These are phyloP conservation scores for Montipora capricornis DNA, from an alignment of 64 coral and sea anemone species.

Conservation along the genomic window DNA sequence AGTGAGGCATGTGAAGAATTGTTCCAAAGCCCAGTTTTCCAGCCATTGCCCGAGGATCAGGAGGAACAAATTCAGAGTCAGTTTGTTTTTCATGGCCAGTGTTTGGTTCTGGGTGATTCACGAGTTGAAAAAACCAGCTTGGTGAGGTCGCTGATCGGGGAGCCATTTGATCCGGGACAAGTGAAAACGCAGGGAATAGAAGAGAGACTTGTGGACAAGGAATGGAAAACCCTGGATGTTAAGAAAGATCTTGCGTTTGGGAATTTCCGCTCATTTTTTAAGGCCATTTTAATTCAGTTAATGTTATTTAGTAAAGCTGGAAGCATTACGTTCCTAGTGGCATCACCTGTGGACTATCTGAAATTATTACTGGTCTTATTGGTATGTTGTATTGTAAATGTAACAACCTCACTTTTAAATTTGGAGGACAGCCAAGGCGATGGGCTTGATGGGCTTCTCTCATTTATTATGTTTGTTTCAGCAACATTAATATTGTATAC, in stretches of 20 bases:
- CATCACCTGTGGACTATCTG: too few species aligned
- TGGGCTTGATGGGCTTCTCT: too few species aligned
- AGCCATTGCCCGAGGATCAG: not conserved
- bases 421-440: too few species aligned
- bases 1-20: not conserved
- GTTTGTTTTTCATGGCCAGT: slow-evolving; percentile 43
- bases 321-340: not conserved
- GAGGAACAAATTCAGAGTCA: not conserved
- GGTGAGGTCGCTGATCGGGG: slow-evolving; percentile 46
- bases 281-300: not conserved
- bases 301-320: not conserved
- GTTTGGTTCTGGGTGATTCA: slow-evolving; percentile 64
- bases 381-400: not conserved
- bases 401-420: not conserved
- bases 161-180: slow-evolving; percentile 48
- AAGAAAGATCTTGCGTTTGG: slow-evolving; percentile 43
- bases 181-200: slow-evolving; percentile 59
- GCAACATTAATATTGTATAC: not conserved
- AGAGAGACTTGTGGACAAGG: slow-evolving; percentile 38
- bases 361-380: too few species aligned
- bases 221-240: slow-evolving; percentile 42
- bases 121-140: slow-evolving; percentile 70
- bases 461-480: too few species aligned
- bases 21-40: not conserved
- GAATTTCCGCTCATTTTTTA: slow-evolving; percentile 40